These are phyloP conservation scores for Ptilodon capucinus DNA, from an alignment of 2,888 invertebrate genomes.

Conservation along the genomic window DNA sequence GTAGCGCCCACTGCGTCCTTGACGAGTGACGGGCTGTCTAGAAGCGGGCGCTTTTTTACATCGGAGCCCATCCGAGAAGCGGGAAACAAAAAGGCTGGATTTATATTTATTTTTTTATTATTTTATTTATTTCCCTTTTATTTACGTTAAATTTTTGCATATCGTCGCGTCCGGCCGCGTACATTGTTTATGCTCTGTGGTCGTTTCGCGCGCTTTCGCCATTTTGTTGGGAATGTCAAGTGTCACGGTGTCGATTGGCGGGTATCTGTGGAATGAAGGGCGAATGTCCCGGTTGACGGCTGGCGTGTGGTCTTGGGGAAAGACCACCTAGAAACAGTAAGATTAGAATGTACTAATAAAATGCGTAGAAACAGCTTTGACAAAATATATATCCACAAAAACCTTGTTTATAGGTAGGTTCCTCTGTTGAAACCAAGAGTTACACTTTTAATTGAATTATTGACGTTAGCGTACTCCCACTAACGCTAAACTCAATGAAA, in stretches of 20 bases:
- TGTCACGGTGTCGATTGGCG: constrained; percentile 57
- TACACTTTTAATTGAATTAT: too few relatives aligned
- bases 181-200: constrained; percentile 42
- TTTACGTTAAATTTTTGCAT: constrained; percentile 75
- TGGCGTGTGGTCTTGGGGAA: constrained; percentile 45
- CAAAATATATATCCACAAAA: neutral
- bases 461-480: too few relatives aligned
- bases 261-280: constrained; percentile 44
- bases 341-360: neutral
- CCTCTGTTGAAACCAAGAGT: too few relatives aligned
- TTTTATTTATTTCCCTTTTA: constrained; percentile 77
- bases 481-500: too few relatives aligned
- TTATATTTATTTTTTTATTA: constrained; percentile 73
- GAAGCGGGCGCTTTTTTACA: constrained; percentile 81
- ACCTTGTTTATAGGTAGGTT: neutral
- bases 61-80: constrained; percentile 76
- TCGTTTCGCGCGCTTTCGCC: constrained; percentile 58
- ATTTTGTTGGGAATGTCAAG: constrained; percentile 60
- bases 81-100: constrained; percentile 81
- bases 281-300: constrained; percentile 30
- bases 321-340: neutral
- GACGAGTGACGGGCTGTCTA: constrained; percentile 70
- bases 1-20: constrained; percentile 29
- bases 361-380: neutral
- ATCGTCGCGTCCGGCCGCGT: constrained; percentile 45